Percentiles rank a stretch among this genome's conserved stretches.
Conservation (phyloP, 2,888 invertebrate genomes). For the Lydus trimaculatus region DNA sequence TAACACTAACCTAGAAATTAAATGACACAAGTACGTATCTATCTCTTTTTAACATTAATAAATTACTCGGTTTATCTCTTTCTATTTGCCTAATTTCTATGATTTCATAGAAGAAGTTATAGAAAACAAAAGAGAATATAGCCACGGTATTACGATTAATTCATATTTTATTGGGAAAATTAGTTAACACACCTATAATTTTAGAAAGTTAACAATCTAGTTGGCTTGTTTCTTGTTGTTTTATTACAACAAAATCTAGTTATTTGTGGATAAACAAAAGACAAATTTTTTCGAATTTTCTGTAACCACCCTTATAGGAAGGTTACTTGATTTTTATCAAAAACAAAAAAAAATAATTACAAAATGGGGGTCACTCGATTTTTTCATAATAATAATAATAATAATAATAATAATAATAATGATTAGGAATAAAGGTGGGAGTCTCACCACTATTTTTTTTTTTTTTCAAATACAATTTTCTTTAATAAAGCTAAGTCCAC, state of each 20-base stretch:
- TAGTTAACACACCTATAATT: neutral
- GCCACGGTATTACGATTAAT: neutral
- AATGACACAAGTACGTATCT: no score
- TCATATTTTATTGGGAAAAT: neutral
- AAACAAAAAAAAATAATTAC: no score
- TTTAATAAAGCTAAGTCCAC: neutral
- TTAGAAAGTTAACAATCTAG: conserved; percentile 9
- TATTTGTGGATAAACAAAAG: neutral
- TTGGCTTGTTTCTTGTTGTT: neutral
- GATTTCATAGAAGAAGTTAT: no score
- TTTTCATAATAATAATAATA: neutral
- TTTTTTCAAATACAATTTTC: no score
- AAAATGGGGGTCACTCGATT: neutral
- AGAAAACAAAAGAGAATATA: conserved; percentile 4
- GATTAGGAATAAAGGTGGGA: neutral
- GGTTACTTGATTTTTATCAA: no score
- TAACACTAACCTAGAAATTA: no score
- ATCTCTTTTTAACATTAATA: no score
- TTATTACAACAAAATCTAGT: no score
- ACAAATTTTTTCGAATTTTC: neutral
- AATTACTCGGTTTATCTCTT: no score
- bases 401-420: neutral
- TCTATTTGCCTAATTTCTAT: no score
- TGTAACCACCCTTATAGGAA: no score
- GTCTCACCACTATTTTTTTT: no score